Conservation (phyloP, 1,140 invertebrate genomes). For the Epicauta chinensis region DNA sequence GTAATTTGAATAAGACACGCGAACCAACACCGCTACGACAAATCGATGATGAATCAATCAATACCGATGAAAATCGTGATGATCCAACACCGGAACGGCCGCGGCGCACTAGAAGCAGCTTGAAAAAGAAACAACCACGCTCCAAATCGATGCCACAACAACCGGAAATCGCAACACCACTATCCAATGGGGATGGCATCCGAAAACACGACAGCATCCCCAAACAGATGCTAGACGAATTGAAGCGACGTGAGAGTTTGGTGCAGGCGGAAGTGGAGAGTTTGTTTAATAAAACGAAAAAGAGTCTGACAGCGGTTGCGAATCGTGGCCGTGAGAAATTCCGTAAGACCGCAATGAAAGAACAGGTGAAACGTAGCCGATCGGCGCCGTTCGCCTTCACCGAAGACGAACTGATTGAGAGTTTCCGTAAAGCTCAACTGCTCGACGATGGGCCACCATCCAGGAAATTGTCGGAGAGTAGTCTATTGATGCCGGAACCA, state of each 20-base stretch:
- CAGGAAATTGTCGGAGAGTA: slow-evolving; percentile 22
- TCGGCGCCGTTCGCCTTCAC: slow-evolving; percentile 45
- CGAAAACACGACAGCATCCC: slow-evolving; percentile 10
- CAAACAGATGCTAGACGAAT: background rate
- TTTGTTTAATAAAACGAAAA: slow-evolving; percentile 34
- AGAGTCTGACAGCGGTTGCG: slow-evolving; percentile 23
- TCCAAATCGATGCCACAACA: background rate
- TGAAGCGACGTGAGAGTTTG: slow-evolving; percentile 25
- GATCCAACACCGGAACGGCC: slow-evolving; percentile 25
- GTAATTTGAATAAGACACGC: slow-evolving; percentile 33
- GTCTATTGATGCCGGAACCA: background rate
- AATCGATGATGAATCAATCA: slow-evolving; percentile 21
- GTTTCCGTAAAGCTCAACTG: slow-evolving; percentile 42
- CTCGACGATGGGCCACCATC: slow-evolving; percentile 14
- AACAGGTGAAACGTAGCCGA: slow-evolving; percentile 42
- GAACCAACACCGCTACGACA: slow-evolving; percentile 34
- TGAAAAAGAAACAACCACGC: slow-evolving; percentile 16
- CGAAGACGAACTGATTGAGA: slow-evolving; percentile 48
- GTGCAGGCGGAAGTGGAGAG: slow-evolving; percentile 31
- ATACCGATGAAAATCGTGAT: slow-evolving; percentile 23
- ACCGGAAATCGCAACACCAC: slow-evolving; percentile 1
- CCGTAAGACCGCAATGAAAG: slow-evolving; percentile 24
- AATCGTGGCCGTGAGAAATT: slow-evolving; percentile 25
- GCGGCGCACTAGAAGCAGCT: slow-evolving; percentile 17
- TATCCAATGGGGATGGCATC: background rate